phyloP scores from a whole-genome alignment of 2,888 invertebrate genomes.

The Camptogramma bilineatum region DNA sequence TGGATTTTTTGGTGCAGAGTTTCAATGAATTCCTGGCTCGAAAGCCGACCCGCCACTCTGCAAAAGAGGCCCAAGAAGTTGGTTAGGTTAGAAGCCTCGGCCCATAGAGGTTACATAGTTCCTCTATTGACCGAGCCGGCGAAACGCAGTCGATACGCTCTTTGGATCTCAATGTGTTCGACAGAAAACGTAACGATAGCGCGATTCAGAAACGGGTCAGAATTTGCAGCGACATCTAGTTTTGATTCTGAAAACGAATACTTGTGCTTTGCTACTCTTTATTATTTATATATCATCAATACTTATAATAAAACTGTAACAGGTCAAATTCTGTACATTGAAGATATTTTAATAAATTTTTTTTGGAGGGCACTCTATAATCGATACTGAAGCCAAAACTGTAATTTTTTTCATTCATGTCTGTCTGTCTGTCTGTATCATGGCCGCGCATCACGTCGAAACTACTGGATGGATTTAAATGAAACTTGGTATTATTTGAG shows the following conservation, averaged over 20 bases:
- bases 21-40: constrained; percentile 82
- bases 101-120: constrained; percentile 87
- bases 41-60: constrained; percentile 78
- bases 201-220: constrained; percentile 51
- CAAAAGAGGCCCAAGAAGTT: constrained; percentile 81
- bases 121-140: constrained; percentile 92
- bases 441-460: too few relatives aligned
- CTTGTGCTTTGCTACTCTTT: too few relatives aligned
- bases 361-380: too few relatives aligned
- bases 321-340: too few relatives aligned
- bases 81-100: constrained; percentile 84
- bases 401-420: too few relatives aligned
- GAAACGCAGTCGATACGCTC: constrained; percentile 66
- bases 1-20: constrained; percentile 62
- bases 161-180: constrained; percentile 48
- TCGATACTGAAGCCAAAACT: too few relatives aligned
- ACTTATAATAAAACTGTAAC: too few relatives aligned
- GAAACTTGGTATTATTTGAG: too few relatives aligned
- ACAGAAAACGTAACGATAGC: constrained; percentile 49
- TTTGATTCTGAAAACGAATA: constrained; percentile 14
- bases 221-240: constrained; percentile 56
- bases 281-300: too few relatives aligned
- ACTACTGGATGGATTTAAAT: too few relatives aligned
- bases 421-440: too few relatives aligned
- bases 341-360: too few relatives aligned